Conservation (phyloP, 2,888 invertebrate species). For the Xestia rhomboidea region DNA sequence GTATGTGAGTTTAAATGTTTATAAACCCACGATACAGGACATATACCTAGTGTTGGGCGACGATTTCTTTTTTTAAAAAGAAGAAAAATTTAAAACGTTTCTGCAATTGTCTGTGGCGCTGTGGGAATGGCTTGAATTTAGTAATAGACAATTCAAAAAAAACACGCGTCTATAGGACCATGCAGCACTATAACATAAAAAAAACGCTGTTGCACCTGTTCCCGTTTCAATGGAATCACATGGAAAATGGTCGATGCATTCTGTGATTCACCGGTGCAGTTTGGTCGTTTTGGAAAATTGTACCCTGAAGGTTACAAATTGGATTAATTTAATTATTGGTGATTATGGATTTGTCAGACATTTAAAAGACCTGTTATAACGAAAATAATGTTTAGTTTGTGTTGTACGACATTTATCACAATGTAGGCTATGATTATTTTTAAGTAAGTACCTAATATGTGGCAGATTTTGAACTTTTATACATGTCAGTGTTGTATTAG, state of each 20-base stretch:
- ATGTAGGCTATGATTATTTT: constrained; percentile 45
- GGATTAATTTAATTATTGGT: not conserved
- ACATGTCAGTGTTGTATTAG: not conserved
- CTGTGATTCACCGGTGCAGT: not conserved
- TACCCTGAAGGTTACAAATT: not conserved
- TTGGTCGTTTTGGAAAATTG: not conserved
- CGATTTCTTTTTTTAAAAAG: too few relatives aligned
- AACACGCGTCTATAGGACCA: not conserved
- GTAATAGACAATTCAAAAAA: too few relatives aligned
- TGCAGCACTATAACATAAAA: not conserved
- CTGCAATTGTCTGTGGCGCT: too few relatives aligned
- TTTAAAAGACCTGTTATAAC: not conserved
- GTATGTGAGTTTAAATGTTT: too few relatives aligned
- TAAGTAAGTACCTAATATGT: constrained; percentile 21
- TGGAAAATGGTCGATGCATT: not conserved
- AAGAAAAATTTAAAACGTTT: too few relatives aligned
- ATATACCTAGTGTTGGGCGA: too few relatives aligned
- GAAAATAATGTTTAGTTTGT: constrained; percentile 6
- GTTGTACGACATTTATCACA: constrained; percentile 45
- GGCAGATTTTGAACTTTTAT: constrained; percentile 25
- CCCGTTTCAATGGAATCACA: not conserved
- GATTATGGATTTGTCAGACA: constrained; percentile 1
- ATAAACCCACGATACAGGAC: too few relatives aligned
- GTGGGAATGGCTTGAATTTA: too few relatives aligned
- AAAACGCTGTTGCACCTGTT: not conserved